Conservation (phyloP, 2,113 vertebrate genomes). For the Neotragus moschatus region DNA sequence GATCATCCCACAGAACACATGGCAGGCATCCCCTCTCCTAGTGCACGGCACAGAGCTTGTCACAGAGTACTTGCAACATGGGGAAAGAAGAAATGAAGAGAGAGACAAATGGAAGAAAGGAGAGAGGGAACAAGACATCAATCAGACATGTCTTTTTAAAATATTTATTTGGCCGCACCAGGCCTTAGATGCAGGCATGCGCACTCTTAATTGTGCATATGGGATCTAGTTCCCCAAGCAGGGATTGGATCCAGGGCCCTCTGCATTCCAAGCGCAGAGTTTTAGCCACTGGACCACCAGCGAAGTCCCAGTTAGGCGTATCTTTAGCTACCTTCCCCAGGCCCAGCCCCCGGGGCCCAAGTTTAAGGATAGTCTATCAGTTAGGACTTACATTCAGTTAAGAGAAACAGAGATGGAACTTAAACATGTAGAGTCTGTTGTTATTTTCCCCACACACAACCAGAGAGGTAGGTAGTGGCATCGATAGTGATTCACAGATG, state of each 20-base stretch:
- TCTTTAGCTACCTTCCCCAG: neutral
- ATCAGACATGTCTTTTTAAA: neutral
- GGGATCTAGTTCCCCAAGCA: neutral
- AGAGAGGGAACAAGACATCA: neutral
- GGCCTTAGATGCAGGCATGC: neutral
- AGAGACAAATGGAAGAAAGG: neutral
- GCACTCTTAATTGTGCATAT: neutral
- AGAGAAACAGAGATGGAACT: neutral
- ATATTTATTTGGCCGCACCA: neutral
- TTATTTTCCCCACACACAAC: neutral
- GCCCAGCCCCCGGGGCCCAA: neutral
- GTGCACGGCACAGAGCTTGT: neutral
- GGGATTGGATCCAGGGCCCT: neutral
- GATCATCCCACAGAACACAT: neutral
- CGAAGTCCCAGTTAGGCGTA: neutral
- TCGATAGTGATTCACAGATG: neutral
- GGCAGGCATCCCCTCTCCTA: neutral
- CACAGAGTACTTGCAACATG: neutral
- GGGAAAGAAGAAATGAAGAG: neutral
- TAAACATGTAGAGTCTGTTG: neutral
- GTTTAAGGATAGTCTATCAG: neutral
- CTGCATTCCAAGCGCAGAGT: neutral
- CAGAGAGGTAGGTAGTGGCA: neutral
- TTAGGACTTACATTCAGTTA: neutral
- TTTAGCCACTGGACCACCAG: neutral